Evolutionary conservation across 1,140 invertebrate genomes (phyloP), one percentile per base, ranked within the genome.

Genomic region (Cyrtorhinus lividipennis): DNA sequence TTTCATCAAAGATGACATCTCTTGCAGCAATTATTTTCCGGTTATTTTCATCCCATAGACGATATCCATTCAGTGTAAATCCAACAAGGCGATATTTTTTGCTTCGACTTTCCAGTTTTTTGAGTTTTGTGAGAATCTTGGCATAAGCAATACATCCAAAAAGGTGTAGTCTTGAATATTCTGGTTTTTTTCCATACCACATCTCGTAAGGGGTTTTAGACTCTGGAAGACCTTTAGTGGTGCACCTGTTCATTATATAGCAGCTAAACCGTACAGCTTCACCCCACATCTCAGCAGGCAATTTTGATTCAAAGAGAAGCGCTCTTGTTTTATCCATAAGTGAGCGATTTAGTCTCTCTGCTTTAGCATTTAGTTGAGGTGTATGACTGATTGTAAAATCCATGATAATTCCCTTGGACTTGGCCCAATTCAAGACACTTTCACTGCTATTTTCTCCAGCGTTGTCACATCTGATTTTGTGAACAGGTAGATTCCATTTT

Each of bases 291-390:
- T 67, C 27, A 60, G 68, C 70, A 12, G 62, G 22, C 18, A 68
- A 10, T 3, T 66, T 56, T 18, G 67, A 59, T 2, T 70, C 66
- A 30, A 67, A 61, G 15, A 76, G 53, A 59, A 75, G 57, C 3
- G 69, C 66, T 67, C 73, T 66, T 8, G 71, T 69, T 62, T 66
- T 69, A 2, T 73, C 67, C 1, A 69, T 46, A 0, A 76, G 25
- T 0, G 70, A 74, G 60, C 73, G 22, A 53, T 76, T 76, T 10
- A 69, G 62, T 25, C 75, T 64, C 65, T 76, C 73, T 0, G 72
- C 67, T 27, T 68, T 63, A 45, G 73, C 74, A 68, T 77, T 77
- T 60, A 70, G 62, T 63, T 75, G 67, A 53, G 75, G 72, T 23
- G 68, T 67, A 61, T 74, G 71, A 10, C 68, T 62, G 8, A 67